Conservation (phyloP, 2,888 invertebrate species). For the Catocala fraxini region DNA sequence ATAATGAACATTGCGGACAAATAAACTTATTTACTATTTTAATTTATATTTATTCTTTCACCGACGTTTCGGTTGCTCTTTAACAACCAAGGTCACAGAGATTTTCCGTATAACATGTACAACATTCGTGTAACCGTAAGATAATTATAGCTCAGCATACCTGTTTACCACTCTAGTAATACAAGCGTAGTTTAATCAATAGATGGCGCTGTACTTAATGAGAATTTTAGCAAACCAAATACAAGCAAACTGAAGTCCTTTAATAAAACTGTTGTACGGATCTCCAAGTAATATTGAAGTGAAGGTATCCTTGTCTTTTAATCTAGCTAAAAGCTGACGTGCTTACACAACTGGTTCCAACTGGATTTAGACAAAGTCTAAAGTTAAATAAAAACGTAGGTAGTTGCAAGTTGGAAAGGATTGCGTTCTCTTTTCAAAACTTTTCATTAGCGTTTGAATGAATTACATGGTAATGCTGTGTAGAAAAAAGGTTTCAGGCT, state of each 20-base stretch:
- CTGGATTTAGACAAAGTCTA: conserved; percentile 41
- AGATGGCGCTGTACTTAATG: too few relatives aligned
- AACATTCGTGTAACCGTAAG: too few relatives aligned
- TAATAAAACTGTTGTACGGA: conserved; percentile 15
- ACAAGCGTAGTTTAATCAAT: too few relatives aligned
- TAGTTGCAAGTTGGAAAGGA: conserved; percentile 7
- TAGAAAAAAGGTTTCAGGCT: background rate
- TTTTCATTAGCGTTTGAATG: conserved; percentile 27
- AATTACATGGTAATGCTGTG: conserved; percentile 14
- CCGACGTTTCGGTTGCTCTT: too few relatives aligned
- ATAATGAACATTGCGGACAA: too few relatives aligned
- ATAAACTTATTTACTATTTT: too few relatives aligned
- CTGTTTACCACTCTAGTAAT: too few relatives aligned
- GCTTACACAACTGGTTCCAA: conserved; percentile 15
- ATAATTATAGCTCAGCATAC: too few relatives aligned
- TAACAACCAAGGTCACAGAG: too few relatives aligned
- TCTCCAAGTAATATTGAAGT: conserved; percentile 24
- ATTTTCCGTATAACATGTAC: too few relatives aligned
- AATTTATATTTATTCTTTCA: too few relatives aligned
- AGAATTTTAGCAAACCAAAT: background rate
- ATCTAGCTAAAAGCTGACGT: conserved; percentile 43
- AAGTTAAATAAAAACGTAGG: conserved; percentile 33
- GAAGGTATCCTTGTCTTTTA: conserved; percentile 32
- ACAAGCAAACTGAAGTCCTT: background rate
- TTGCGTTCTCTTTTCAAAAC: conserved; percentile 15